Evolutionary conservation across 2,113 vertebrate genomes (phyloP).

Genomic region (Pan troglodytes): NHGRI_mPanTro3-v2.1_pri NC_072407.2:110743501-110744000

Average conservation of each 20-base stretch:
- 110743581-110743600: not conserved
- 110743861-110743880: not conserved
- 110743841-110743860: not conserved
- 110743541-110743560: not conserved
- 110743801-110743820: not conserved
- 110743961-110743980: not conserved
- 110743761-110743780: constrained; percentile 55
- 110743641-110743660: not conserved
- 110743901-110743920: not conserved
- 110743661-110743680: constrained; percentile 32
- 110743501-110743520: not conserved
- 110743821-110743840: not conserved
- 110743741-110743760: constrained; percentile 28
- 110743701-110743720: not conserved
- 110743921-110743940: not conserved
- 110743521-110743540: not conserved
- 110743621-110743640: not conserved
- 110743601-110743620: not conserved
- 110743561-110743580: not conserved
- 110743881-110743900: not conserved
- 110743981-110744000: not conserved
- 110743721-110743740: constrained; percentile 20
- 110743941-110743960: not conserved
- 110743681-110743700: constrained; percentile 35
- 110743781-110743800: constrained; percentile 47